Percentiles rank a stretch among this genome's conserved stretches.
phyloP scores from a whole-genome alignment of 2,113 vertebrate species.

The Gyps fulvus region DNA sequence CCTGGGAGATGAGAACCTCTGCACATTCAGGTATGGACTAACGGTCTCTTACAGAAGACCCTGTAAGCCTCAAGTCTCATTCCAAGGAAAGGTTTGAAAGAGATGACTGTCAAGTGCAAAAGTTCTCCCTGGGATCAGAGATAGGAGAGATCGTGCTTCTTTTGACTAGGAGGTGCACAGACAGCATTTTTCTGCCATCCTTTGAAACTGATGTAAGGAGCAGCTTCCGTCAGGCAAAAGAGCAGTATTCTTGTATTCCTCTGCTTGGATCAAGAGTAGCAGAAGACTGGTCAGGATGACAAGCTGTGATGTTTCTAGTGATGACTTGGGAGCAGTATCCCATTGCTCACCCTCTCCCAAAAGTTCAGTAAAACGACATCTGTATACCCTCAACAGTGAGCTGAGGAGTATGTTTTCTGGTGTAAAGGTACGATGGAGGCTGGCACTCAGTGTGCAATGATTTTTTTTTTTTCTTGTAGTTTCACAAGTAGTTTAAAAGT shows the following conservation, averaged over 20 bases:
- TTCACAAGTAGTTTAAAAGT: neutral
- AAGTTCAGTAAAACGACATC: neutral
- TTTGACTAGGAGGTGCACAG: neutral
- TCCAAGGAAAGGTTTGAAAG: neutral
- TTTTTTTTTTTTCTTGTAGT: neutral
- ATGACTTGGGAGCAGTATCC: neutral
- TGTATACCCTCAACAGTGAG: neutral
- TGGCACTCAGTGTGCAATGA: neutral
- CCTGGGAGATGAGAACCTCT: neutral
- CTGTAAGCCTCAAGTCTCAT: neutral
- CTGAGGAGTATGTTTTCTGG: neutral
- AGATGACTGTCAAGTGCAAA: neutral
- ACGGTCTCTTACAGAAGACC: neutral
- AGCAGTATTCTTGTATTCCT: neutral
- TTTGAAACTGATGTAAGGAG: neutral
- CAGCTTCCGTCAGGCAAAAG: neutral
- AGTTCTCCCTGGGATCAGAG: neutral
- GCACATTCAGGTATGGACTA: neutral
- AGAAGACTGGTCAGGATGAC: neutral
- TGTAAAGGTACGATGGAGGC: neutral
- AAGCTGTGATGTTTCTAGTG: neutral
- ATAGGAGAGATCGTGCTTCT: neutral
- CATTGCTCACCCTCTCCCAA: neutral
- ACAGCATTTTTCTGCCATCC: neutral
- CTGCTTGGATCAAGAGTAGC: neutral